Evolutionary conservation across 2,113 vertebrate genomes (phyloP), one percentile per base, ranked within the genome.

Genomic region (Syrrhaptes paradoxus): DNA sequence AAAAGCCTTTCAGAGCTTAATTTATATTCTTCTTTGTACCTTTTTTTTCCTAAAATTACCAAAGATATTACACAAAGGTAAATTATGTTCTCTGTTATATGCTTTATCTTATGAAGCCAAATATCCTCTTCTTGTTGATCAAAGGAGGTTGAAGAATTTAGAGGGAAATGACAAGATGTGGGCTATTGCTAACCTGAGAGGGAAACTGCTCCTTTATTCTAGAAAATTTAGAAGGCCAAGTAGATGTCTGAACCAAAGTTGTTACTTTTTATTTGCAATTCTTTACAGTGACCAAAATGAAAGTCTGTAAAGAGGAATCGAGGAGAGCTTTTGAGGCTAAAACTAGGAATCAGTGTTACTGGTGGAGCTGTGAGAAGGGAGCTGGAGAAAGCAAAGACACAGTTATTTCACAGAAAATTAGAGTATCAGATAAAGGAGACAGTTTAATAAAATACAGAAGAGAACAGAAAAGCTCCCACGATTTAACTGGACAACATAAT

Each of bases 81-180:
- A 98, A 98, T 98, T 97, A 98, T 98, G 98, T 99, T 99, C 98
- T 99, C 98, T 98, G 98, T 99, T 99, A 98, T 98, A 99, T 99
- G 98, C 99, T 99, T 99, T 99, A 99, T 98, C 98, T 98, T 98
- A 98, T 97, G 97, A 99, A 99, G 99, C 99, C 99, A 99, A 99
- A 99, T 99, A 99, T 98, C 98, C 98, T 98, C 98, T 98, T 98
- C 97, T 98, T 98, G 98, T 98, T 98, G 98, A 98, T 98, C 97
- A 97, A 97, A 96, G 97, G 98, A 98, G 98, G 97, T 88, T 95
- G 98, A 97, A 97, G 95, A 98, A 97, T 97, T 97, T 98, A 98
- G 97, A 98, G 97, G 98, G 97, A 97, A 97, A 96, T 95, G 97
- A 96, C 96, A 97, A 98, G 95, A 93, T 80, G 78, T 91, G 96